A percentile compares a stretch with the other conserved stretches of the same genome.
Conservation (phyloP, 2,888 invertebrate species). For the Melinaea marsaeus region DNA sequence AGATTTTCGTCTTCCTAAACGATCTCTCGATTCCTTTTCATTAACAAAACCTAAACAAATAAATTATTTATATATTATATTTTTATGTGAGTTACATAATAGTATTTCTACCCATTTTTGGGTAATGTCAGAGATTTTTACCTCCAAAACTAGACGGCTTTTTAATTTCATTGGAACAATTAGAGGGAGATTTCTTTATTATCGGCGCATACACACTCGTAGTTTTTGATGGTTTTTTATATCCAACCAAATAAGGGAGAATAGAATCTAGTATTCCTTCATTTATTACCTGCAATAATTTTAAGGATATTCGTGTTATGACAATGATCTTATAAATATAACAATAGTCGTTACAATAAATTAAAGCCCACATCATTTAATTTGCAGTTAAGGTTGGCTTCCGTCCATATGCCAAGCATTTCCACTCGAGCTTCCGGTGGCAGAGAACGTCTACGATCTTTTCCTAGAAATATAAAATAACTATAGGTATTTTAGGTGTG, state of each 20-base stretch:
- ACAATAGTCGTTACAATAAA: no score
- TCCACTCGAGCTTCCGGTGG: slow-evolving; percentile 62
- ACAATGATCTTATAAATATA: no score
- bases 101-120: no score
- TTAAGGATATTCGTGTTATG: no score
- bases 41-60: slow-evolving; percentile 57
- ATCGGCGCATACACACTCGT: slow-evolving; percentile 73
- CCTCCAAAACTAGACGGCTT: slow-evolving; percentile 75
- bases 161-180: slow-evolving; percentile 58
- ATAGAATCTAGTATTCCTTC: slow-evolving; percentile 91
- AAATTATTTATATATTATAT: slow-evolving; percentile 2
- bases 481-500: no score
- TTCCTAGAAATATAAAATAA: slow-evolving; percentile 39
- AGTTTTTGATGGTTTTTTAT: slow-evolving; percentile 75
- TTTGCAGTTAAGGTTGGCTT: slow-evolving; percentile 72
- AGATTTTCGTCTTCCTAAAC: slow-evolving; percentile 70
- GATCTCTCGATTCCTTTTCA: slow-evolving; percentile 69
- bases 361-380: slow-evolving; percentile 62
- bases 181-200: slow-evolving; percentile 70
- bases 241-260: slow-evolving; percentile 83
- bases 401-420: slow-evolving; percentile 73
- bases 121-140: slow-evolving; percentile 31
- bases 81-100: background rate
- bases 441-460: slow-evolving; percentile 47
- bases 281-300: slow-evolving; percentile 80